A percentile compares a stretch with the other conserved stretches of the same genome.
Evolutionary conservation across 2,888 invertebrate species (phyloP).

Genomic region (Sclerodermus sp.): DNA sequence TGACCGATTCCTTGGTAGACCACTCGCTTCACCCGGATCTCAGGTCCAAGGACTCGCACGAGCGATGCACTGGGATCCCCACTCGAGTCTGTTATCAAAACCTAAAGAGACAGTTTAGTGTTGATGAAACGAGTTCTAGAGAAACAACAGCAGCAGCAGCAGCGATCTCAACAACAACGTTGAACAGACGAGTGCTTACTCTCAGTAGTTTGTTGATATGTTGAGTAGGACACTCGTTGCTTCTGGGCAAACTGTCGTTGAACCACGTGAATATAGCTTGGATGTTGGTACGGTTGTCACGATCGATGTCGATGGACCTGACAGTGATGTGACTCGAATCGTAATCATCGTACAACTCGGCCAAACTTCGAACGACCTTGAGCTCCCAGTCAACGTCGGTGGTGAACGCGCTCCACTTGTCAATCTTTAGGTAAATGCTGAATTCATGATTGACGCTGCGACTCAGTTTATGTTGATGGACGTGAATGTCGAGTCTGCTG

Average conservation of each 20-base stretch:
- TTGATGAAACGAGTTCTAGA: too few relatives aligned
- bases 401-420: conserved; percentile 64
- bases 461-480: conserved; percentile 79
- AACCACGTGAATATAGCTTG: conserved; percentile 78
- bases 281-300: conserved; percentile 60
- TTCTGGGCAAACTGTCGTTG: conserved; percentile 80
- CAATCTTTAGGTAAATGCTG: conserved; percentile 68
- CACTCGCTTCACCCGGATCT: conserved; percentile 68
- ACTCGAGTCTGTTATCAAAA: conserved; percentile 61
- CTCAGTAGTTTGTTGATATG: conserved; percentile 71
- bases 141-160: too few relatives aligned
- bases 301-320: conserved; percentile 65
- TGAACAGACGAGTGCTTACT: conserved; percentile 60
- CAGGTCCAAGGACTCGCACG: conserved; percentile 66
- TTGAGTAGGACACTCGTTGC: conserved; percentile 72
- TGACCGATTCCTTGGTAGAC: conserved; percentile 69
- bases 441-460: conserved; percentile 84
- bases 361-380: conserved; percentile 54
- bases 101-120: conserved; percentile 47
- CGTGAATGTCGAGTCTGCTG: conserved; percentile 75
- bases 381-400: conserved; percentile 73
- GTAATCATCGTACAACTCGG: conserved; percentile 57
- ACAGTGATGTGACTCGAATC: conserved; percentile 72
- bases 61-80: conserved; percentile 67
- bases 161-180: too few relatives aligned